phyloP scores from a whole-genome alignment of 2,797 vertebrate genomes.

The Ceyx erithaca region DNA sequence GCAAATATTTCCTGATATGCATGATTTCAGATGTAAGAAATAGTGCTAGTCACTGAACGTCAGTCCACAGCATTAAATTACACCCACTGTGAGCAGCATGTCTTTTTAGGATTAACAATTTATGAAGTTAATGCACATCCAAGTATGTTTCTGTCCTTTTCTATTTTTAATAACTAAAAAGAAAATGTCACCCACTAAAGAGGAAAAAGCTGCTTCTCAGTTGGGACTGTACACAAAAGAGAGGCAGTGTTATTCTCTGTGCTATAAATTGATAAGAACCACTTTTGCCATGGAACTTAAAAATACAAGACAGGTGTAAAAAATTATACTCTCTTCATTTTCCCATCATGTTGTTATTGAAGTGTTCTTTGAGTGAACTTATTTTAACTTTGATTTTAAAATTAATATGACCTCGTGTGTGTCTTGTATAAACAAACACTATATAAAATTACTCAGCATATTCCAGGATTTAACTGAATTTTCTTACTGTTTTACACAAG shows the following conservation, averaged over 20 bases:
- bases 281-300: background rate
- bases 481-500: background rate
- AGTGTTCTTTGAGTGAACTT: background rate
- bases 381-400: background rate
- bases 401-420: background rate
- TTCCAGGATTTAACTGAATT: background rate
- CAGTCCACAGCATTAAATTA: background rate
- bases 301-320: background rate
- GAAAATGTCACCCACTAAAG: slow-evolving; percentile 32
- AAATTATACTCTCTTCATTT: background rate
- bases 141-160: slow-evolving; percentile 56
- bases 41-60: background rate
- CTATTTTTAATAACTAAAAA: slow-evolving; percentile 61
- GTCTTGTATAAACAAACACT: background rate
- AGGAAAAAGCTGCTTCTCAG: slow-evolving; percentile 4
- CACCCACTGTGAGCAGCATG: slow-evolving; percentile 6
- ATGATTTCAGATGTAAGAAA: background rate
- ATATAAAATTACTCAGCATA: background rate
- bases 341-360: background rate
- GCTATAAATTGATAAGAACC: background rate
- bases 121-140: slow-evolving; percentile 56
- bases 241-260: background rate
- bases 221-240: background rate
- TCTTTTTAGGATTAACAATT: slow-evolving; percentile 55
- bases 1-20: background rate